Conservation (phyloP, 2,113 vertebrate species). For the Apaloderma vittatum region DNA sequence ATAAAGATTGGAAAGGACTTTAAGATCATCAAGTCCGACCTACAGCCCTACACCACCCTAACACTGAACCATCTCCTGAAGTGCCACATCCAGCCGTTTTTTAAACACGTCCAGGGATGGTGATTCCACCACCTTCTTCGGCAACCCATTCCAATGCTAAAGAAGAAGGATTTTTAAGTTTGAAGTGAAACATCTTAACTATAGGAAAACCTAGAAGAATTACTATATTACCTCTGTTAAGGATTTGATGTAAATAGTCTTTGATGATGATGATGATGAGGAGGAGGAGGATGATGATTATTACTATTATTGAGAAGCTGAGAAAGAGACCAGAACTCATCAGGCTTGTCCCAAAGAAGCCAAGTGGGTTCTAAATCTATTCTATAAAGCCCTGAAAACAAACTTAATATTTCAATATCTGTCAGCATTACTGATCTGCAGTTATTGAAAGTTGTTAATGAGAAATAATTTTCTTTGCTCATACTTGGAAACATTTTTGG, state of each 20-base stretch:
- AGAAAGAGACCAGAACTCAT: neutral
- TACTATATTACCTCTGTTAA: neutral
- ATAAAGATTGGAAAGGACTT: too few relatives aligned
- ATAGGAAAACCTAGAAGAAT: neutral
- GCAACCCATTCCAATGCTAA: too few relatives aligned
- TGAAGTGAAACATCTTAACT: neutral
- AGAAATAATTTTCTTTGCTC: neutral
- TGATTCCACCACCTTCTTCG: too few relatives aligned
- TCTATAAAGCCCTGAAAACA: neutral
- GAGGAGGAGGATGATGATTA: too few relatives aligned
- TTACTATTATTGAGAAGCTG: neutral
- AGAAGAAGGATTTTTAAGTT: neutral
- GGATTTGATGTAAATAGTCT: neutral
- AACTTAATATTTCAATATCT: neutral
- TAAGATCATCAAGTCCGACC: too few relatives aligned
- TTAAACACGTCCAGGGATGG: too few relatives aligned
- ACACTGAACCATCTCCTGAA: too few relatives aligned
- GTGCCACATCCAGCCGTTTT: too few relatives aligned
- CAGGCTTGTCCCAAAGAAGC: neutral
- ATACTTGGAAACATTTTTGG: neutral
- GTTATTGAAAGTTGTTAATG: neutral
- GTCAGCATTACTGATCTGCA: neutral
- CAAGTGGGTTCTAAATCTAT: neutral
- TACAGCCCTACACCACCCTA: too few relatives aligned
- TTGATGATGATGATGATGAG: too few relatives aligned